Conservation (phyloP, 2,888 invertebrate species). For the Pharmacophagus antenor region DNA sequence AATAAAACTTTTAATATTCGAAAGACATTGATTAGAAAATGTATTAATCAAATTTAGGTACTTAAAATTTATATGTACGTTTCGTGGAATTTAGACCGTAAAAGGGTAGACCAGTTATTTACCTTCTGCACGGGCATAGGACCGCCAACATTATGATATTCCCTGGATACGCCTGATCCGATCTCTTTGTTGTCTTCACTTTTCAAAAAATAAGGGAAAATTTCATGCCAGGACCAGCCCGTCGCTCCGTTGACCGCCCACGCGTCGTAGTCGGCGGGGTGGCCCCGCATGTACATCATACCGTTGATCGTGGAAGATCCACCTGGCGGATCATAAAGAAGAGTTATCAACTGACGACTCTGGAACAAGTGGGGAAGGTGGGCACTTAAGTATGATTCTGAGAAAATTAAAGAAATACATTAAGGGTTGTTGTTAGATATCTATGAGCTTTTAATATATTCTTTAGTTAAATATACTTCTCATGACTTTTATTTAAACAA, state of each 20-base stretch:
- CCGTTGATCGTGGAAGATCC: constrained; percentile 88
- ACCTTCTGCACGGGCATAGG: constrained; percentile 81
- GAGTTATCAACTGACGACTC: too few relatives aligned
- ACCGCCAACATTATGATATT: constrained; percentile 83
- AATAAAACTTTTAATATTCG: too few relatives aligned
- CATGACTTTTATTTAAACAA: too few relatives aligned
- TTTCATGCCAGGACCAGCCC: constrained; percentile 90
- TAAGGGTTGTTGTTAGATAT: too few relatives aligned
- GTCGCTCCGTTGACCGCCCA: constrained; percentile 87
- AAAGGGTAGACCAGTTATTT: too few relatives aligned
- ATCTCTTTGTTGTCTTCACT: constrained; percentile 85
- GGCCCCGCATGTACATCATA: constrained; percentile 92
- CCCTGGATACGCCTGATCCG: constrained; percentile 77
- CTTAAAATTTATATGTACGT: background rate
- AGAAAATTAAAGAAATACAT: too few relatives aligned
- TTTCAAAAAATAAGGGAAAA: constrained; percentile 86
- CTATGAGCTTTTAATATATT: too few relatives aligned
- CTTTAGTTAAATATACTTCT: too few relatives aligned
- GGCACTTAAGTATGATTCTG: too few relatives aligned
- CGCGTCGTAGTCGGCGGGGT: constrained; percentile 86
- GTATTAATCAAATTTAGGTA: background rate
- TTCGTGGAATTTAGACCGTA: too few relatives aligned
- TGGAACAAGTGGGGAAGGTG: too few relatives aligned
- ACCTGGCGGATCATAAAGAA: constrained; percentile 70
- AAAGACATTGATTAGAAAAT: background rate